Conservation (phyloP, 23 tunicate species). For the Halocynthia roretzi region DNA sequence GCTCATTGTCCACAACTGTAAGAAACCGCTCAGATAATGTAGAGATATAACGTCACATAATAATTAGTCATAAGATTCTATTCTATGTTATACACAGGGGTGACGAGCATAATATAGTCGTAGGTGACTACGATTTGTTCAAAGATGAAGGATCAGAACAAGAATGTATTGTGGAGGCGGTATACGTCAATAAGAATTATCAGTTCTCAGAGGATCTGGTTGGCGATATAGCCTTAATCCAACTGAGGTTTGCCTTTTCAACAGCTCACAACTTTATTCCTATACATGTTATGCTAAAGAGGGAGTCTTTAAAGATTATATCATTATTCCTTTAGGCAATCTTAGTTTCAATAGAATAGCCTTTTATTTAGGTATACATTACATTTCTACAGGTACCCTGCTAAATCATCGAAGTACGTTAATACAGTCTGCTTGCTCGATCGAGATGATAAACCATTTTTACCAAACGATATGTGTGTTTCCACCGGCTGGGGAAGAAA, state of each 20-base stretch:
- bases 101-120: constrained; percentile 45
- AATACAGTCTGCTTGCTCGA: constrained; percentile 56
- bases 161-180: constrained; percentile 49
- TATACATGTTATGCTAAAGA: not conserved
- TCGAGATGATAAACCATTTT: constrained; percentile 33
- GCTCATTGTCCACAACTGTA: constrained; percentile 95
- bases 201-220: constrained; percentile 40
- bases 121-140: constrained; percentile 67
- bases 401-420: constrained; percentile 29
- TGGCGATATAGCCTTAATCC: constrained; percentile 75
- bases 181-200: constrained; percentile 34
- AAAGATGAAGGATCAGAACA: constrained; percentile 62
- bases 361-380: not conserved
- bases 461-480: constrained; percentile 53
- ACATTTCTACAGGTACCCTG: constrained; percentile 39
- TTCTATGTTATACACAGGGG: constrained; percentile 44
- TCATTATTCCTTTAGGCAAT: not conserved
- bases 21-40: constrained; percentile 3
- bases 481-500: constrained; percentile 87
- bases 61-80: not conserved
- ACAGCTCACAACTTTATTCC: not conserved
- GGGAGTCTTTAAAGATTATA: no score
- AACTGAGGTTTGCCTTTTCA: constrained; percentile 41
- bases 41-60: not conserved
- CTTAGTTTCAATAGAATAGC: not conserved